Evolutionary conservation across 2,888 invertebrate genomes (phyloP).

Genomic region (Philaethria dido): DNA sequence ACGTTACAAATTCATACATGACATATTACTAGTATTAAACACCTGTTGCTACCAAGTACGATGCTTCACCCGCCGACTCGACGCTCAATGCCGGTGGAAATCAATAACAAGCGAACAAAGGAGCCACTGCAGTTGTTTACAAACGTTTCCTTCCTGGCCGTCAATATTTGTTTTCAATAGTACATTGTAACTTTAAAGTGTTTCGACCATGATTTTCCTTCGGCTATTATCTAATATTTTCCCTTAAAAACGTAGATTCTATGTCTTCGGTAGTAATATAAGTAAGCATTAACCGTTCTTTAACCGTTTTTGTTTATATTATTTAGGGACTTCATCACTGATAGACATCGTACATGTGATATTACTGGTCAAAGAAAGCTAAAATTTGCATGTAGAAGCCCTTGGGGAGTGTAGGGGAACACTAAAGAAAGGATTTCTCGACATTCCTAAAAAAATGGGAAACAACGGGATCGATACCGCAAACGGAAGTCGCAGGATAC

Average conservation of each 20-base stretch:
- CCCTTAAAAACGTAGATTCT: neutral
- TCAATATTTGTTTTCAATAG: conserved; percentile 21
- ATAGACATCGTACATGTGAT: no score
- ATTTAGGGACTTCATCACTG: no score
- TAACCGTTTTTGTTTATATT: no score
- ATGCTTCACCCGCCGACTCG: conserved; percentile 30
- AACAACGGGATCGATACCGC: no score
- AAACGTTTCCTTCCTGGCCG: conserved; percentile 38
- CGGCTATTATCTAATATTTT: neutral
- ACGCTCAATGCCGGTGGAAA: conserved; percentile 37
- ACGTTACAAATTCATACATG: neutral
- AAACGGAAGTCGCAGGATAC: no score
- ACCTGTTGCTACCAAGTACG: conserved; percentile 15
- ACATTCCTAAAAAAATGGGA: no score
- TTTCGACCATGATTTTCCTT: conserved; percentile 26
- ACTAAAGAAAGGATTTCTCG: no score
- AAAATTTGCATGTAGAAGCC: no score
- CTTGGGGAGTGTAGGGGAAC: no score
- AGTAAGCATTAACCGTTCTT: no score
- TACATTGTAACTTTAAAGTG: conserved; percentile 27
- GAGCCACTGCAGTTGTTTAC: conserved; percentile 34
- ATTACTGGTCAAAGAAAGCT: no score
- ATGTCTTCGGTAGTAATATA: no score
- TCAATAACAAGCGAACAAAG: conserved; percentile 43
- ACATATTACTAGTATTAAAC: neutral